These are phyloP conservation scores for Trachythela sp. DNA, from an alignment of 64 coral and sea anemone genomes.

Conservation along the genomic window DNA sequence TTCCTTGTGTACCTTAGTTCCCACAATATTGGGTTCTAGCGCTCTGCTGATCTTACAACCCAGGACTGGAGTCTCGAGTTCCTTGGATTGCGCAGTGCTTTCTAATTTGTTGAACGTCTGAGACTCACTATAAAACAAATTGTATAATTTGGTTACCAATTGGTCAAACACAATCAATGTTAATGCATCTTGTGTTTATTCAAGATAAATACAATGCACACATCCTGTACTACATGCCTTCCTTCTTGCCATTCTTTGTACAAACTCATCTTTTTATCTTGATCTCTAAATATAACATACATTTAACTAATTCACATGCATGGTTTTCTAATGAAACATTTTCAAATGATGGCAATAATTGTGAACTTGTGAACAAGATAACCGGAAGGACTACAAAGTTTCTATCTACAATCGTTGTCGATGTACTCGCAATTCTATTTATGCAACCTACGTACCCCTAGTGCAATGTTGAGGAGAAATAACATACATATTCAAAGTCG, in stretches of 20 bases:
- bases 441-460: too few relatives aligned
- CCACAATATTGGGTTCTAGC: constrained; percentile 79
- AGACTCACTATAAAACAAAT: constrained; percentile 68
- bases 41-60: constrained; percentile 86
- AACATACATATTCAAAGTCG: too few relatives aligned
- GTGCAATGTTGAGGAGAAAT: too few relatives aligned
- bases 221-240: neutral
- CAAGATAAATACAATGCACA: too few relatives aligned
- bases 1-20: constrained; percentile 50
- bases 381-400: too few relatives aligned
- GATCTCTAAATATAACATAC: constrained; percentile 1
- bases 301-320: too few relatives aligned
- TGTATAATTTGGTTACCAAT: neutral
- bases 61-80: constrained; percentile 84
- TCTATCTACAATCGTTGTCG: too few relatives aligned
- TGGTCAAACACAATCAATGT: neutral
- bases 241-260: constrained; percentile 16
- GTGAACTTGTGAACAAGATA: too few relatives aligned
- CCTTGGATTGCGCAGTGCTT: constrained; percentile 83
- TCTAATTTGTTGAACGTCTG: constrained; percentile 98
- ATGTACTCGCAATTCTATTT: too few relatives aligned
- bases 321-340: too few relatives aligned
- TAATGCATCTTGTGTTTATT: too few relatives aligned
- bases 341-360: too few relatives aligned
- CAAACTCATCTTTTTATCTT: neutral